Conservation (phyloP, 2,888 invertebrate species). For the Macaria liturata region DNA sequence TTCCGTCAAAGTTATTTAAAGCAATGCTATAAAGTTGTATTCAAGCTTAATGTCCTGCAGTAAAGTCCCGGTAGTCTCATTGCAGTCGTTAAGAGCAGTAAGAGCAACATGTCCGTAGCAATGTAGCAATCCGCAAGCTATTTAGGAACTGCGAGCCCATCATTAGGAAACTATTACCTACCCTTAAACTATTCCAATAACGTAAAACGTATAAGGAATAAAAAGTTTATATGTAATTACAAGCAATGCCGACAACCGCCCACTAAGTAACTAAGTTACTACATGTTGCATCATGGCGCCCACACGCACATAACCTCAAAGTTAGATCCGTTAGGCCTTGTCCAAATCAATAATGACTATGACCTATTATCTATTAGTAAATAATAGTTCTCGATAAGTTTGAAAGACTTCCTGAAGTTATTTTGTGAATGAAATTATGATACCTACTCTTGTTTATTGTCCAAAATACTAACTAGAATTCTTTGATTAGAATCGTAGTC, state of each 20-base stretch:
- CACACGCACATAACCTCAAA: slow-evolving; percentile 25
- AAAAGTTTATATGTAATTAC: slow-evolving; percentile 32
- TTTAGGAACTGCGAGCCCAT: slow-evolving; percentile 1
- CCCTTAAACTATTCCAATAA: slow-evolving; percentile 10
- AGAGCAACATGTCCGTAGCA: not conserved
- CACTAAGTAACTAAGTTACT: slow-evolving; percentile 19
- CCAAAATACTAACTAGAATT: no score
- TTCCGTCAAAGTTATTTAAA: not conserved
- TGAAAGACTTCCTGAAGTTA: not conserved
- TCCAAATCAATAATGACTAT: slow-evolving; percentile 8
- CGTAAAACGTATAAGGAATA: slow-evolving; percentile 33
- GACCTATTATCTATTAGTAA: not conserved
- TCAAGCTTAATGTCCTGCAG: not conserved
- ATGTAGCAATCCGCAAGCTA: not conserved
- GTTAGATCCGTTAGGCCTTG: slow-evolving; percentile 27
- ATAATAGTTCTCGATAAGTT: not conserved
- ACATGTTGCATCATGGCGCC: slow-evolving; percentile 34
- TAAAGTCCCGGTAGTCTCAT: slow-evolving; percentile 1
- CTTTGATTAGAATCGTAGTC: no score
- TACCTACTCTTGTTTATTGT: no score
- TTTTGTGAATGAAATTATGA: no score
- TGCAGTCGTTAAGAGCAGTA: not conserved
- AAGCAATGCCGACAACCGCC: slow-evolving; percentile 33
- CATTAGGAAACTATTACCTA: slow-evolving; percentile 11
- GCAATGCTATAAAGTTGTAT: not conserved